These are phyloP conservation scores for Menidia menidia DNA, from an alignment of 2,797 vertebrate genomes.

Conservation along the genomic window DNA sequence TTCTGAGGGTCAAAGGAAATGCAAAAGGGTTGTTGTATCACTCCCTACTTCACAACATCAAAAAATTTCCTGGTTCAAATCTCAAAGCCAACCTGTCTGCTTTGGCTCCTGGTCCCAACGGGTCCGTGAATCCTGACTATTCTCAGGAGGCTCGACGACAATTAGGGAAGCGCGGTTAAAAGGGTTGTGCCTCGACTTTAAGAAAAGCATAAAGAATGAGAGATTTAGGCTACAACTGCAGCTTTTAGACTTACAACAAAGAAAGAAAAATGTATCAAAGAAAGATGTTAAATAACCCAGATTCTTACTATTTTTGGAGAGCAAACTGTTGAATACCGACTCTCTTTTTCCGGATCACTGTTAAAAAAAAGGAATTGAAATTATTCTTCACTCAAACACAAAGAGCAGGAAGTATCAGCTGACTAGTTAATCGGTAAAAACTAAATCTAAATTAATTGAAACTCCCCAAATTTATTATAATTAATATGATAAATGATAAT, in stretches of 20 bases:
- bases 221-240: neutral
- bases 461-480: neutral
- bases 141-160: slow-evolving; percentile 67
- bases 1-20: slow-evolving; percentile 73
- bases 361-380: neutral
- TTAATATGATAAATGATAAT: neutral
- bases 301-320: slow-evolving; percentile 76
- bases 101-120: slow-evolving; percentile 33
- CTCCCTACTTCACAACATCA: neutral
- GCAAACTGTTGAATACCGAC: slow-evolving; percentile 36
- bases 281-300: neutral
- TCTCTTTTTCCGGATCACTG: slow-evolving; percentile 68
- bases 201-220: slow-evolving; percentile 12
- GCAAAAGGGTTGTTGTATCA: neutral
- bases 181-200: slow-evolving; percentile 82
- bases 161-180: slow-evolving; percentile 76
- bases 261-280: neutral
- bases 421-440: neutral
- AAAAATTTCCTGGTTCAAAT: slow-evolving; percentile 3
- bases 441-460: neutral
- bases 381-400: neutral
- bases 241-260: neutral
- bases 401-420: neutral
- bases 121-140: slow-evolving; percentile 32
- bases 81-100: slow-evolving; percentile 57